A percentile compares a stretch with the other conserved stretches of the same genome.
phyloP scores from a whole-genome alignment of 2,113 vertebrate genomes.

The Ivindomyrus marchei region DNA sequence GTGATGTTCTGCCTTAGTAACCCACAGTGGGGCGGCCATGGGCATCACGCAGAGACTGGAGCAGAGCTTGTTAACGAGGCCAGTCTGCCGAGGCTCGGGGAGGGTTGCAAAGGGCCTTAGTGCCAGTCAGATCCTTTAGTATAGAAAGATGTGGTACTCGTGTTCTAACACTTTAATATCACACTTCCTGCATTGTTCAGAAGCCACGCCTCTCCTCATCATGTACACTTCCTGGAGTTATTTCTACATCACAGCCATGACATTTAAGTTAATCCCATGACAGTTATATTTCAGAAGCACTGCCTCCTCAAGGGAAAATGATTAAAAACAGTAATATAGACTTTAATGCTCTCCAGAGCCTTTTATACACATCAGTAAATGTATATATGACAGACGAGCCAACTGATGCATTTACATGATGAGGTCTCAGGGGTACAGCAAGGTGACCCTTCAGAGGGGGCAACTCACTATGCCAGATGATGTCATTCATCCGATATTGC shows the following conservation, averaged over 20 bases:
- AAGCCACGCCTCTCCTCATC: neutral
- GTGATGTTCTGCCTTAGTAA: neutral
- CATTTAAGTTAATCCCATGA: neutral
- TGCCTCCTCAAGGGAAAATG: neutral
- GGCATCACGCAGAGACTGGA: neutral
- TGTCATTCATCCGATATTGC: neutral
- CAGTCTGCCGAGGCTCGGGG: neutral
- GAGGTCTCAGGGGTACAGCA: neutral
- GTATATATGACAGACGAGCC: neutral
- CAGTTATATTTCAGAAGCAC: neutral
- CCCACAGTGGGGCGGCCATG: neutral
- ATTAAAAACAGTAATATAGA: neutral
- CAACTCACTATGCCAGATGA: neutral
- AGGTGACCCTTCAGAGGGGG: neutral
- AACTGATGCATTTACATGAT: neutral
- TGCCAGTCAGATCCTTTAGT: neutral
- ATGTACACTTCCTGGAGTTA: neutral
- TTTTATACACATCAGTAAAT: neutral
- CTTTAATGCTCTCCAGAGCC: neutral
- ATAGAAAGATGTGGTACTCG: neutral
- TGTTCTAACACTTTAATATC: neutral
- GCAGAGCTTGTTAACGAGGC: neutral
- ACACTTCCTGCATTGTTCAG: neutral
- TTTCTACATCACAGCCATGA: neutral
- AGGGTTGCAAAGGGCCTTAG: neutral